phyloP scores from a whole-genome alignment of 2,888 invertebrate species.

The Aplocera efformata region DNA sequence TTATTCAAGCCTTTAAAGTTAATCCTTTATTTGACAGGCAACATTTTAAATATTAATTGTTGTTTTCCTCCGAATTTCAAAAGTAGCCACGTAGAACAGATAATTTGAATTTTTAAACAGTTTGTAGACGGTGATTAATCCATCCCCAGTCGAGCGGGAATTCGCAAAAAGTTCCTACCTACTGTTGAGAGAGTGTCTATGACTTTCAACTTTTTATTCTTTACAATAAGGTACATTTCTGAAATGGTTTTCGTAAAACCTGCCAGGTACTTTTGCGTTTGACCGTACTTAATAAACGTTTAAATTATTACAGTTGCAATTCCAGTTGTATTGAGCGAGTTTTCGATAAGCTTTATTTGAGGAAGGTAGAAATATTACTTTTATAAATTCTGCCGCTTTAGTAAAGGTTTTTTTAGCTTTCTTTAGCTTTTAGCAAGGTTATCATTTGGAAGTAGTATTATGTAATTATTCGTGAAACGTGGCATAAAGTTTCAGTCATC shows the following conservation, averaged over 20 bases:
- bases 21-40: slow-evolving; percentile 30
- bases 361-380: no score
- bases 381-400: no score
- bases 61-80: slow-evolving; percentile 45
- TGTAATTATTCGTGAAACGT: no score
- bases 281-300: slow-evolving; percentile 4
- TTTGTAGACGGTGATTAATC: slow-evolving; percentile 54
- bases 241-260: no score
- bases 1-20: no score
- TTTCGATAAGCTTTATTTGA: slow-evolving; percentile 2
- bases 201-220: no score
- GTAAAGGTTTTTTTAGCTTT: no score
- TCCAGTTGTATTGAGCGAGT: neutral
- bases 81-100: slow-evolving; percentile 53
- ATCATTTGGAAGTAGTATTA: no score
- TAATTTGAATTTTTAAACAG: slow-evolving; percentile 67
- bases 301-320: slow-evolving; percentile 12
- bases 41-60: slow-evolving; percentile 55
- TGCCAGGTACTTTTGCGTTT: slow-evolving; percentile 1
- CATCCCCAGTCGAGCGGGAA: slow-evolving; percentile 20
- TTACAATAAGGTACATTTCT: no score
- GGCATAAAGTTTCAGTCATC: no score
- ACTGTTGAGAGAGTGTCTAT: no score
- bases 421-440: no score
- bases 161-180: slow-evolving; percentile 27